Evolutionary conservation across 2,888 invertebrate genomes (phyloP).

Genomic region (Drosophila atripex): DNA sequence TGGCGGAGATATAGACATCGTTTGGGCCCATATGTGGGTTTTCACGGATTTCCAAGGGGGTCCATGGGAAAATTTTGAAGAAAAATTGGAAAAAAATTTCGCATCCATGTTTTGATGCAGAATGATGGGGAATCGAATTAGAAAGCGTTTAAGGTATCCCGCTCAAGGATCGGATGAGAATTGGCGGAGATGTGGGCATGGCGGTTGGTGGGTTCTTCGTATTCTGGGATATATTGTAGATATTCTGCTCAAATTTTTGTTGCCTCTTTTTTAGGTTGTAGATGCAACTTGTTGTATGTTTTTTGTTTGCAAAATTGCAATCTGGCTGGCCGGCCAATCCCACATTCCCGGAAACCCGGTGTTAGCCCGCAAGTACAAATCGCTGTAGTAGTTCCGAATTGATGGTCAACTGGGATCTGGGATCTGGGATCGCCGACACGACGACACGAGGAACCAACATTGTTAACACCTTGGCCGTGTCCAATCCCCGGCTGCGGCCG

Average conservation of each 20-base stretch:
- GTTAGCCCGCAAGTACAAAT: constrained; percentile 20
- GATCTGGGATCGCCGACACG: constrained; percentile 19
- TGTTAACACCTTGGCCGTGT: constrained; percentile 39
- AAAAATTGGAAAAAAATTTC: too few relatives aligned
- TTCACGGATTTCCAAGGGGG: not conserved
- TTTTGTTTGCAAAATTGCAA: not conserved
- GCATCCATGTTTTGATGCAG: too few relatives aligned
- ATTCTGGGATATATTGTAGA: too few relatives aligned
- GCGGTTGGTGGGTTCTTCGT: too few relatives aligned
- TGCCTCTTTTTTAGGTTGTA: not conserved
- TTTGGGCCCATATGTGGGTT: too few relatives aligned
- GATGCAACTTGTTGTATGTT: not conserved
- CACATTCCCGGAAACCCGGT: not conserved
- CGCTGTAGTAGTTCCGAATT: constrained; percentile 22
- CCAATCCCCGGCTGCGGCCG: constrained; percentile 19
- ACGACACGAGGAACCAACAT: constrained; percentile 19
- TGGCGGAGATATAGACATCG: not conserved
- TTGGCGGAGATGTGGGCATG: too few relatives aligned
- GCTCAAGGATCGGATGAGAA: too few relatives aligned
- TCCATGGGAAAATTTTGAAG: too few relatives aligned
- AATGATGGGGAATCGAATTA: too few relatives aligned
- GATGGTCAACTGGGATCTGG: constrained; percentile 32
- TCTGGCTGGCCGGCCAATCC: not conserved
- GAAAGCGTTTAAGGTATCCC: too few relatives aligned
- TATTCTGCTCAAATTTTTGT: not conserved